Evolutionary conservation across 2,113 vertebrate species (phyloP), one percentile per base, ranked within the genome.

Genomic region (Oncorhynchus masou): DNA sequence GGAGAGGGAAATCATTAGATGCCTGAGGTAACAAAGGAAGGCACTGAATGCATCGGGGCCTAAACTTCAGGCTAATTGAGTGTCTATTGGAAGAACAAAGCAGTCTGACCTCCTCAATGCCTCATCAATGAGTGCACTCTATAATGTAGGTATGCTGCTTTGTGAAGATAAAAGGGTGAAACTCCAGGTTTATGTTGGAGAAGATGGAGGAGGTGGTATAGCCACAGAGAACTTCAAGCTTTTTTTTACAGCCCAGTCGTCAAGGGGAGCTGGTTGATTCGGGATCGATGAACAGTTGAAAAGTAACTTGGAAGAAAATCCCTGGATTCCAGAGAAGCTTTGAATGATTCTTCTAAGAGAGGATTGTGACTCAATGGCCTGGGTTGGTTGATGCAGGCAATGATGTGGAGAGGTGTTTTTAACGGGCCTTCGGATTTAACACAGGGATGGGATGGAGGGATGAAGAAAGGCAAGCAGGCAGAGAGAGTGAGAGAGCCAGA

Each of bases 71-170:
- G 25, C 13, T 22, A 24, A 62, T 62, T 22, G 59, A 22, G n/a
- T 3, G 65, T 54, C 73, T 60, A 72, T 72, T 24, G 76, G 81
- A 74, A 71, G 76, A 48, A 78, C 34, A 85, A 86, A 91, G 84
- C 83, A 75, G 25, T 81, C 68, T 88, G 89, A 91, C 89, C 89
- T 91, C 91, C 87, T 81, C 25, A 45, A 68, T 83, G 83, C 83
- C 54, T 74, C 81, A 74, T 79, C 59, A 78, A 76, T 71, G 74
- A 76, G 71, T 71, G 15, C 73, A 78, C 73, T 81, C 80, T 70
- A 27, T 3, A 34, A 8, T 34, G 34, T 34, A 39, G 67, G 34
- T 76, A 3, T 45, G 68, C 70, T 31, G 45, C 60, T 81, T 68
- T 76, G 60, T 15, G 4, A 60, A 67, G 3, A 27, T 27, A 27